Evolutionary conservation across 2,797 vertebrate genomes (phyloP).

Genomic region (Notolabrus celidotus): DNA sequence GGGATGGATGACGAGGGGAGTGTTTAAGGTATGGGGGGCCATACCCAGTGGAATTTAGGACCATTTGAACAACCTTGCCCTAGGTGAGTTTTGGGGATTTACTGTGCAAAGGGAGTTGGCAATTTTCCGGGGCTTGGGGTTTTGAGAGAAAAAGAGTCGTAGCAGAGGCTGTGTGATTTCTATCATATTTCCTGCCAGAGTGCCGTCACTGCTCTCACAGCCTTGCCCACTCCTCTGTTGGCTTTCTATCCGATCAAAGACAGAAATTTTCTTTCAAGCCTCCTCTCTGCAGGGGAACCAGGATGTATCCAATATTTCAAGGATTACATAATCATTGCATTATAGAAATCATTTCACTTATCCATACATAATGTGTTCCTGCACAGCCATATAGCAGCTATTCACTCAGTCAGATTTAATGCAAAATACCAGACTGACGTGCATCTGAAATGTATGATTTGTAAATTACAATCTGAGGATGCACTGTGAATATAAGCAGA

Average conservation of each 20-base stretch:
- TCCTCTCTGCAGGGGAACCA: slow-evolving; percentile 55
- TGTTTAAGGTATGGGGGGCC: background rate
- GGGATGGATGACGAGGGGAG: background rate
- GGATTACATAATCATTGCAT: slow-evolving; percentile 77
- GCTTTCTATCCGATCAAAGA: slow-evolving; percentile 76
- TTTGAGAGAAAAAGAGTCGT: slow-evolving; percentile 31
- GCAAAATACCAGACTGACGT: slow-evolving; percentile 21
- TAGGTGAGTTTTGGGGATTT: slow-evolving; percentile 77
- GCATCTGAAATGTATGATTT: slow-evolving; percentile 49
- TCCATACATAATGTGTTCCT: slow-evolving; percentile 28
- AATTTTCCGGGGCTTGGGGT: slow-evolving; percentile 69
- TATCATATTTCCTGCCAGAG: slow-evolving; percentile 72
- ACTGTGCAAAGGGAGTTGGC: slow-evolving; percentile 74
- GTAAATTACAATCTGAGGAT: slow-evolving; percentile 41
- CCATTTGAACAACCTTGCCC: slow-evolving; percentile 78
- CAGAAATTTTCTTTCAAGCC: slow-evolving; percentile 65
- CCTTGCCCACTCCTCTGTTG: slow-evolving; percentile 60
- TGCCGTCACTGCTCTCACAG: slow-evolving; percentile 51
- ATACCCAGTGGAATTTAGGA: slow-evolving; percentile 55
- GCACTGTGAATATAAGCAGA: slow-evolving; percentile 43
- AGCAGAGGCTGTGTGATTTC: slow-evolving; percentile 66
- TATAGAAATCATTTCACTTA: slow-evolving; percentile 55
- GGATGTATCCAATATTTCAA: slow-evolving; percentile 74
- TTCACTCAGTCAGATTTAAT: slow-evolving; percentile 24
- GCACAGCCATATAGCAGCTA: slow-evolving; percentile 19